A percentile compares a stretch with the other conserved stretches of the same genome.
Evolutionary conservation across 2,888 invertebrate genomes (phyloP).

Genomic region (Polyploca ridens): DNA sequence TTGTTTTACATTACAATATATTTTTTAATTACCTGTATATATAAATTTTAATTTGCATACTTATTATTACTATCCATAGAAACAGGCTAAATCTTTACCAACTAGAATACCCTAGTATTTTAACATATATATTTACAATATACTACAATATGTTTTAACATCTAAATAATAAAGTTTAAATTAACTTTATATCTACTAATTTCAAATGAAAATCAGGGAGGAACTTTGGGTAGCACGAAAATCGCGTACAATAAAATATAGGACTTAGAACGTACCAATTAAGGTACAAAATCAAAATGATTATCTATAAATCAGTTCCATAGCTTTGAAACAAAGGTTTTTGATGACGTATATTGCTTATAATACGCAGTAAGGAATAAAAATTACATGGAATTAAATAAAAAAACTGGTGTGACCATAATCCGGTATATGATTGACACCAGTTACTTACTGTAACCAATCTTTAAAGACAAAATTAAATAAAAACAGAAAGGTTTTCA

Average conservation of each 20-base stretch:
- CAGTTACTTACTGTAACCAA: no score
- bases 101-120: background rate
- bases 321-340: background rate
- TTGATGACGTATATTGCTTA: background rate
- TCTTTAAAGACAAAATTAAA: background rate
- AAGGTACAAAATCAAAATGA: conserved; percentile 1
- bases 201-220: conserved; percentile 58
- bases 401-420: background rate
- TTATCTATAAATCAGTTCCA: background rate
- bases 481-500: background rate
- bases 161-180: conserved; percentile 17
- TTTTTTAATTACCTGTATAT: background rate
- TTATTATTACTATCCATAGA: conserved; percentile 1
- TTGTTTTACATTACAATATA: no score
- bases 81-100: no score
- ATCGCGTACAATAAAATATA: conserved; percentile 10
- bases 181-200: conserved; percentile 28
- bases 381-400: background rate
- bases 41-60: background rate
- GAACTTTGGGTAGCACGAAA: conserved; percentile 60
- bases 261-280: background rate
- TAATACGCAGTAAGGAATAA: background rate
- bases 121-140: conserved; percentile 37
- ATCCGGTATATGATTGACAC: no score
- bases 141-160: conserved; percentile 3